phyloP scores from a whole-genome alignment of 2,113 vertebrate species.

The Apus apus region DNA sequence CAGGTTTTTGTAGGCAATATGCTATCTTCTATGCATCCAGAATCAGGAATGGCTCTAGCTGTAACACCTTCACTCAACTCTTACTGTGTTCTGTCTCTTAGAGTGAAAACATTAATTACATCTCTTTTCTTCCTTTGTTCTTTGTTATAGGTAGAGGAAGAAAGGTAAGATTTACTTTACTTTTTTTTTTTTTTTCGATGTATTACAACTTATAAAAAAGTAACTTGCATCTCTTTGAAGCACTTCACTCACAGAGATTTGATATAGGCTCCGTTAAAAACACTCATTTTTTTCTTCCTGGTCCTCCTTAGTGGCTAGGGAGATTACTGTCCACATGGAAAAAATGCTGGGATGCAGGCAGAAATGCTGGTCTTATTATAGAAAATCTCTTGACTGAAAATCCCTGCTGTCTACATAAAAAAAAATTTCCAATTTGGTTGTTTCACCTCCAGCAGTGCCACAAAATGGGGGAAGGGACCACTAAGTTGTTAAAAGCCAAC shows the following conservation, averaged over 20 bases:
- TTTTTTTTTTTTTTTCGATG: neutral
- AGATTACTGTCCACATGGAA: neutral
- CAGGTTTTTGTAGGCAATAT: neutral
- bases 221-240: neutral
- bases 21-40: neutral
- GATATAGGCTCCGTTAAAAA: neutral
- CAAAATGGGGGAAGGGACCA: neutral
- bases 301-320: neutral
- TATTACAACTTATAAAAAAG: neutral
- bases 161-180: conserved; percentile 75
- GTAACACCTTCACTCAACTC: neutral
- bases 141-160: conserved; percentile 76
- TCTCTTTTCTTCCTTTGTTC: conserved; percentile 35
- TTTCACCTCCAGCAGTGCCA: neutral
- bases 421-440: neutral
- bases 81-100: neutral
- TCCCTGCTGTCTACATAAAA: neutral
- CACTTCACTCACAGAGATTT: neutral
- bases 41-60: neutral
- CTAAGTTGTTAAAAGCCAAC: neutral
- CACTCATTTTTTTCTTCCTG: neutral
- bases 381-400: neutral
- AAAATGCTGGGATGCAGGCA: neutral
- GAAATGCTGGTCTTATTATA: neutral
- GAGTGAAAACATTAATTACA: conserved; percentile 17